These are phyloP conservation scores for Myioborus melanocephalus DNA, from an alignment of 2,797 vertebrate genomes.

Conservation along the genomic window DNA sequence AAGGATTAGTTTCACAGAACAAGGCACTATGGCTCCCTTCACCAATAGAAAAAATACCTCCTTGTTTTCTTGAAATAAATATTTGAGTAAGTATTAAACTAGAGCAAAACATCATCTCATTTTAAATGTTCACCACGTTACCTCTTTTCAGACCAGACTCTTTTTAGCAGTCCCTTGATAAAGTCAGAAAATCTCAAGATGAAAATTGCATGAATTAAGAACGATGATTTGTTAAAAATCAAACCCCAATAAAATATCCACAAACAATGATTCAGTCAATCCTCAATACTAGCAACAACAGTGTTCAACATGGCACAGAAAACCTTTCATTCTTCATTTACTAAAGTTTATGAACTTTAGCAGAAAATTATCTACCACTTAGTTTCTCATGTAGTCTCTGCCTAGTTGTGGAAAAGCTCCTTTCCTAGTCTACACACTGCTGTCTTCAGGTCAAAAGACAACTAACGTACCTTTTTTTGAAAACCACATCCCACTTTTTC, in stretches of 20 bases:
- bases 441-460: background rate
- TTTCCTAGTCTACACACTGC: background rate
- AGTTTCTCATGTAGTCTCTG: background rate
- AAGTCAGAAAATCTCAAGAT: background rate
- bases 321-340: background rate
- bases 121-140: background rate
- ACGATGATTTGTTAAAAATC: background rate
- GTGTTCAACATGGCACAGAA: background rate
- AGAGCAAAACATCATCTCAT: background rate
- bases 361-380: background rate
- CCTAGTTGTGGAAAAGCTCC: background rate
- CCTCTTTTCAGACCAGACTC: background rate
- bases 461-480: fast-evolving
- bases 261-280: background rate
- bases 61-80: background rate
- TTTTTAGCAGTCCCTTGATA: background rate
- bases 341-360: background rate
- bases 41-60: background rate
- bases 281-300: background rate
- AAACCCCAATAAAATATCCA: background rate
- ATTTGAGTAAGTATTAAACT: background rate
- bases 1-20: background rate
- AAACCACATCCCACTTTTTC: background rate
- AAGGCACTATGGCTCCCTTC: background rate
- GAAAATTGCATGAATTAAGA: background rate